Base-by-base conservation (phyloP, 30 jellyfish, hydroid and myxozoan genomes). In the Sanderia malayensis region DNA sequence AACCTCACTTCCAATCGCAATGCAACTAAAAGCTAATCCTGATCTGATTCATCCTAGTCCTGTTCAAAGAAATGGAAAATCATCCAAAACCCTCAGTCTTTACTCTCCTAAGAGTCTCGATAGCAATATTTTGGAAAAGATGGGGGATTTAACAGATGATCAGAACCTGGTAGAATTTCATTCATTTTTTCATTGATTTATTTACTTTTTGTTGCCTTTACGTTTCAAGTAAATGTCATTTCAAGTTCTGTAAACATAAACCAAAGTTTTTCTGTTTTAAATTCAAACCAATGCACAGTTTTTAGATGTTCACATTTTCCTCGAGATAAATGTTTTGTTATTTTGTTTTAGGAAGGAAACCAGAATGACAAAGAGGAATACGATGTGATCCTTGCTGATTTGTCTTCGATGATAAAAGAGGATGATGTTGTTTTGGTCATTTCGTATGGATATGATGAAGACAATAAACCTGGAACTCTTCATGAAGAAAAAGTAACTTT, bases 401-500 rank as follows among this genome's bases (percentile, higher is more conserved):
- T 90, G 61, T 65, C 86, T 11, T 82, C 61, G 9, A 67, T 82
- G 78, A 61, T 90, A 13, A 65, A 74, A 31, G 83, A 81, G 0
- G 88, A 73, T 15, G 94, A 82, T 44, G 72, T 65, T 27, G 87
- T 90, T 25, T 79, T 90, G 28, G 89, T 90, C 25, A 81, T 83
- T 24, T 74, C 95, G 0, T 77, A 67, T 44, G 88, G 80, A 13
- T 59, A 24, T 63, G 95, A 82, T 20, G 15, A 34, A 25, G 92
- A 79, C n/a, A 66, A 88, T 31, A 26, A 23, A 24, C 94, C 94
- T 23, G 97, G 97, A 32, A 83, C 74, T 76, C 74, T 90, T 27
- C 57, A 95, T 11, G 97, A 90, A 67, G 97, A 90, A 61, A 83
- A 82, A 94, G 97, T 90, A 58, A 20, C 18, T 2, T 1, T 13